Percentiles rank a stretch among this genome's conserved stretches.
Conservation (phyloP, 2,797 vertebrate genomes). For the Enteromius unitaeniatus region DNA sequence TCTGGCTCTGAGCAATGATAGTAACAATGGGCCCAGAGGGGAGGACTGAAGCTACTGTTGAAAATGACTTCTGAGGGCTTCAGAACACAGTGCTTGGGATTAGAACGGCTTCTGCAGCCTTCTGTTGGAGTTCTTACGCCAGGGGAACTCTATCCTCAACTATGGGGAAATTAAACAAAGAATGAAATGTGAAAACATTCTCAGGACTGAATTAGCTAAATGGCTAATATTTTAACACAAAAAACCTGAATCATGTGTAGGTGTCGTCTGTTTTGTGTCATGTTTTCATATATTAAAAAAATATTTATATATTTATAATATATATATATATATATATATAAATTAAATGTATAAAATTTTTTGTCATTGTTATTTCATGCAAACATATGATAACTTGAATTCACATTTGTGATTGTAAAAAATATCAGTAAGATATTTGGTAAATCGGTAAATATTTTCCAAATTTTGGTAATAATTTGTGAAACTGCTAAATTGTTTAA, state of each 20-base stretch:
- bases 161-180: not conserved
- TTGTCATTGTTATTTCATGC: too few relatives aligned
- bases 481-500: too few relatives aligned
- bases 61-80: constrained; percentile 39
- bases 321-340: too few relatives aligned
- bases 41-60: constrained; percentile 11
- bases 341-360: not conserved
- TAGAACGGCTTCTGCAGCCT: not conserved
- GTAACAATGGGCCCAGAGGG: constrained; percentile 18
- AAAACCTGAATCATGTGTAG: not conserved
- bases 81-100: constrained; percentile 28
- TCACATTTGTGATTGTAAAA: not conserved
- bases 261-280: too few relatives aligned
- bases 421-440: not conserved
- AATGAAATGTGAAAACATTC: not conserved
- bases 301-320: too few relatives aligned
- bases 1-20: constrained; percentile 34
- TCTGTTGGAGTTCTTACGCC: not conserved
- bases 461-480: too few relatives aligned
- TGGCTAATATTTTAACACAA: not conserved
- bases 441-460: too few relatives aligned
- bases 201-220: not conserved
- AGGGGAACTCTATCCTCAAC: too few relatives aligned
- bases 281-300: too few relatives aligned
- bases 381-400: not conserved